Evolutionary conservation across 2,888 invertebrate species (phyloP), one percentile per base, ranked within the genome.

Genomic region (Amphipoea lucens): DNA sequence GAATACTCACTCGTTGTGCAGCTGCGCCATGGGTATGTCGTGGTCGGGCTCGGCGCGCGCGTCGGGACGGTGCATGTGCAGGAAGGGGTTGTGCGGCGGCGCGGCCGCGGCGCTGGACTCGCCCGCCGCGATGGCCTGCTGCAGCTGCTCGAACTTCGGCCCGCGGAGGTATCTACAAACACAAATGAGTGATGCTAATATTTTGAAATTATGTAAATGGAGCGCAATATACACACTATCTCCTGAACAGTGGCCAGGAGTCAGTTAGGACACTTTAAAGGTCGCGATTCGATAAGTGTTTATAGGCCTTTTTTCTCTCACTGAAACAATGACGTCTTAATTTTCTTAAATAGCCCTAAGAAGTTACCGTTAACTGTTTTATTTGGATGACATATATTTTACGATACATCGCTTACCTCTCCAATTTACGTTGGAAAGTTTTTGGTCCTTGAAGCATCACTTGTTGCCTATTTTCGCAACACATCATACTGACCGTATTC

Each of bases 101-200:
- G 97, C 97, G 36, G 97, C 96, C 90, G 97, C 95, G 48, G 97
- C 95, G 23, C 97, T 97, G 88, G 98, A 97, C 95, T 98, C 98
- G 91, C 98, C 98, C 79, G 98, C 98, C 83, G 98, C 98, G 90
- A 98, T 98, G 82, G 98, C 98, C 93, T 98, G 98, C 95, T 98
- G 98, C 80, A 98, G 96, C 94, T 99, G 98, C 92, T 99, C 98
- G 94, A 98, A 99, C 94, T 99, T 99, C 23, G 99, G 98, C 4
- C 99, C 99, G 88, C 99, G 98, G 65, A 99, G 97, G 94, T 99
- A 99, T 91, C 97, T 97, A n/a, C 0, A 23, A 5, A 42, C 48
- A 6, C 14, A 3, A n/a, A 29, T 40, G 1, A 17, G 29, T 74
- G n/a, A 17, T 66, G 45, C 7, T 7, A 62, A 17, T 45, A 17